Evolutionary conservation across 2,888 invertebrate species (phyloP), one percentile per base, ranked within the genome.

Genomic region (Limenitis camilla): DNA sequence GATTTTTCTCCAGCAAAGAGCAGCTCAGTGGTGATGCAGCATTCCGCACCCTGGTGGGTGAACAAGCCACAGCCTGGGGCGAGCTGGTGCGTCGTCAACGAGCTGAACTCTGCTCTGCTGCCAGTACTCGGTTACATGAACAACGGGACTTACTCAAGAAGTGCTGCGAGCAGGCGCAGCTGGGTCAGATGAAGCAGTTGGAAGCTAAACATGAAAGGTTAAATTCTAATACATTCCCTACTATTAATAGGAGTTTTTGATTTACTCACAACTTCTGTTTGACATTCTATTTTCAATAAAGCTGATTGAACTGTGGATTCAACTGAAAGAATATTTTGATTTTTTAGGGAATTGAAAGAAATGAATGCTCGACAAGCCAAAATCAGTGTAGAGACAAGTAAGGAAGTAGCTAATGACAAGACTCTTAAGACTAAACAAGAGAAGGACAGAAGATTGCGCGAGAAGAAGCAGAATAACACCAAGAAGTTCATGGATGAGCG

Each of bases 401-500:
- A 96, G 83, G 96, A 96, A 74, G 97, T 99, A 41, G 92, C 94
- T 73, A 96, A 95, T 78, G 99, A 99, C 79, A 99, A 99, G 84
- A 95, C 96, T 0, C 89, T 99, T 52, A 94, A 98, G 81, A 98
- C 98, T 52, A 97, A 99, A 70, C 97, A 96, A 56, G 99, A 99
- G 78, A 96, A 97, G 68, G 99, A 99, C 75, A 91, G 98, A 40
- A 90, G 98, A 40, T 89, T 98, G 52, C 89, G 96, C 30, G 97
- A 99, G 81, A 96, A 98, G 79, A 97, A 98, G 69, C 97, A 98
- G 74, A 98, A 98, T 77, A 98, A 98, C 77, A 97, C 97, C 49
- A 98, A 98, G 81, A 95, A 96, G 70, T 99, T 99, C 74, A 93
- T 98, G 89, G 98, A 99, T 65, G 98, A 99, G 80, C 90, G 96